phyloP scores from a whole-genome alignment of 2,797 vertebrate genomes.

The Phataginus tetradactyla region DNA sequence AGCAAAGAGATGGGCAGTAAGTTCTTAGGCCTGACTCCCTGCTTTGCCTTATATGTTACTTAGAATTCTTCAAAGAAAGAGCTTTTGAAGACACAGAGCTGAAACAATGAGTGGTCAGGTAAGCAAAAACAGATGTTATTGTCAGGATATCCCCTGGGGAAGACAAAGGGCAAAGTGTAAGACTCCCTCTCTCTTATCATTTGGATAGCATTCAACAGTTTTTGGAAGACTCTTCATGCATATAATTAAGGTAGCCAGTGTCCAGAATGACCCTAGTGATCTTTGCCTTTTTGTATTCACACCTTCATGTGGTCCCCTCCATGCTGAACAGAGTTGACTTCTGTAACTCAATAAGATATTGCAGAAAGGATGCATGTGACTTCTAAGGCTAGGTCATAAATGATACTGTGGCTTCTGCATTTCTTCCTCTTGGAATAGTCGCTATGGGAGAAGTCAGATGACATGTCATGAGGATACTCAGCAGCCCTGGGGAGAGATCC shows the following conservation, averaged over 20 bases:
- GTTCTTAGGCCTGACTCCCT: background rate
- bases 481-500: too few species aligned
- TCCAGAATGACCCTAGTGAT: background rate
- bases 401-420: background rate
- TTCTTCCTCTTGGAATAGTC: background rate
- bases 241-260: background rate
- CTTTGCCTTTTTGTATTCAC: too few species aligned
- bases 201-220: background rate
- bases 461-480: background rate
- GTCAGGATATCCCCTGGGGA: background rate
- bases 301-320: background rate
- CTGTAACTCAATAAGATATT: background rate
- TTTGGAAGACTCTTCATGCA: background rate
- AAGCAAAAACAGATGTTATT: background rate
- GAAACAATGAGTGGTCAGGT: background rate
- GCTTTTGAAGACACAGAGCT: background rate
- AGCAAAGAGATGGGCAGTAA: background rate
- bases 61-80: background rate
- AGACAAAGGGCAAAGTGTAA: background rate
- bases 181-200: background rate
- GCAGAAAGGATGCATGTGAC: background rate
- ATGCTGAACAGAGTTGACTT: background rate
- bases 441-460: background rate
- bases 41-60: background rate
- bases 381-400: background rate